Evolutionary conservation across 2,113 vertebrate species (phyloP), one percentile per base, ranked within the genome.

Genomic region (Myrmophylax atrothorax): DNA sequence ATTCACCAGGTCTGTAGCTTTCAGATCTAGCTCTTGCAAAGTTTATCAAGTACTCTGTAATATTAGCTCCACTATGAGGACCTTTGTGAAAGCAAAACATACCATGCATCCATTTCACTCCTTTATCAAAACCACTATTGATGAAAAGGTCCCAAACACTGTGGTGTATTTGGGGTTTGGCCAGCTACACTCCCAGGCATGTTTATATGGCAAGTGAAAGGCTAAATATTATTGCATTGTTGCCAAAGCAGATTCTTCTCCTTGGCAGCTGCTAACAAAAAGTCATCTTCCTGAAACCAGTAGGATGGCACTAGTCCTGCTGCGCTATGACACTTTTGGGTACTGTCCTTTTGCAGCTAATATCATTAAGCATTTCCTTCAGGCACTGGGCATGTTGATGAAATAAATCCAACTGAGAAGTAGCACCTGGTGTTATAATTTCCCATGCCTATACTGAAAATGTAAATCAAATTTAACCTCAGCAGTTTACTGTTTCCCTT

Each of bases 391-490:
- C 29, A 89, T 75, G 53, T 25, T 52, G 78, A 76, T 35, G 4
- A 85, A 93, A 83, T 53, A 84, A 89, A 91, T 84, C 83, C 80
- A 90, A 18, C 79, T 92, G 93, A 94, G 93, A 84, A 92, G 56
- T 35, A 94, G 72, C 89, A 97, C 87, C 89, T 96, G 95, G 73
- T 69, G 22, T 75, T 76, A 68, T 64, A 74, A 83, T 84, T 84
- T 83, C 68, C 52, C 23, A 22, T 70, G 67, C 19, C 74, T 82
- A 47, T 37, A 50, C 49, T 70, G 68, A 81, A 93, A 95, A 92
- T 83, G 53, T 87, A 82, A 92, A 92, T 55, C 10, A 75, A 75
- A 78, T 91, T 88, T 79, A 90, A 66, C 24, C 37, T 90, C 64
- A 67, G n/a, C 25, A 58, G 35, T 52, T 90, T 79, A 70, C 33